Base-by-base conservation (phyloP, 2,113 vertebrate genomes). In the Nesogale talazaci region DNA sequence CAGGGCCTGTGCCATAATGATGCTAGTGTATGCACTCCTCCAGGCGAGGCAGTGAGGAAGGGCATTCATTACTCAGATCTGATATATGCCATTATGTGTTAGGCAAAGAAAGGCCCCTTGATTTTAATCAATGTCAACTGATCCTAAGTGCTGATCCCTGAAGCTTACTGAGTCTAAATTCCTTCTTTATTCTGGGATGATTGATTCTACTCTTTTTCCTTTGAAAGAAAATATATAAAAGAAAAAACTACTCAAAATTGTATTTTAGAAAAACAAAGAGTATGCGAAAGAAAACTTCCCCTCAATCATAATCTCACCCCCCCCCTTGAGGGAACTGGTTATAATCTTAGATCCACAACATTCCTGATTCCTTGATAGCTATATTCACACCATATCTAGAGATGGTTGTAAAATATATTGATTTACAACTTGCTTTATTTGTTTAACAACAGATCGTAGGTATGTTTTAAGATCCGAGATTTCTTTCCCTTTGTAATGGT, bases 1-100 rank as follows among this genome's bases (percentile, higher is more conserved):
- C 1, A 4, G 46, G 83, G 3, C 0, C 0, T 2, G 2, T 38
- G 57, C 69, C 1, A n/a, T 15, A 10, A 61, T 0, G 9, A n/a
- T 1, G 23, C n/a, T 0, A 25, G 57, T 27, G n/a, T 72, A 27
- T 31, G 34, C 59, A 56, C 20, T 52, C 7, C 4, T 0, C 3
- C n/a, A 83, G n/a, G 88, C 10, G 72, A 52, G 3, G 5, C 9
- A 61, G 36, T 17, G 16, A 56, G 72, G n/a, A 46, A 25, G 0
- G 1, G 2, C 1, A 2, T 16, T 52, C 23, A 29, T 10, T 7
- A 5, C 16, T 8, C 3, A 8, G 2, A 6, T 61, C 89, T 27
- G 9, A 2, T 14, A 14, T 25, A 12, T 17, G 0, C 31, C 5
- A n/a, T 56, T 59, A 38, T 1, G 0, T 40, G n/a, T 59, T 15